Base-by-base conservation (phyloP, 2,113 vertebrate genomes). In the Pteropus alecto region DNA sequence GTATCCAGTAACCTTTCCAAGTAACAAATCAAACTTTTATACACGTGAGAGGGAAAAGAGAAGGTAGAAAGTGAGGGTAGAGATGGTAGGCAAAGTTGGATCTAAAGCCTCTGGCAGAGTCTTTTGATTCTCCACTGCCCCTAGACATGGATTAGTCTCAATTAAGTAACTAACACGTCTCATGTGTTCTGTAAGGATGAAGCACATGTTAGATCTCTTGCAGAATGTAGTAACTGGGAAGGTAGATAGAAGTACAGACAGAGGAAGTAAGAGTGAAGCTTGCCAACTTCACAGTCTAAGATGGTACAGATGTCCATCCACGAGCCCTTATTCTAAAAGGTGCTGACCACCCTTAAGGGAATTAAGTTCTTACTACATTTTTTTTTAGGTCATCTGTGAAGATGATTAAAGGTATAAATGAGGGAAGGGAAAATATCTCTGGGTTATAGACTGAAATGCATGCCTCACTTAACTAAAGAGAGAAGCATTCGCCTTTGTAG, bases 381-480 rank as follows among this genome's bases (percentile, higher is more conserved):
- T 71, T 90, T n/a, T 92, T 74, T 68, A 78, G 79, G 28, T 77
- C 46, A 87, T 86, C 77, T 95, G 48, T 48, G 63, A 93, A 92
- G 30, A n/a, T 63, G 18, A 87, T n/a, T 79, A 43, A 74, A 83
- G 83, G 56, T 56, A n/a, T 51, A 51, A 83, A 96, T 79, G 3
- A 7, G 6, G 70, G 12, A 54, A 87, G 16, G 41, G 26, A 78
- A 87, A 71, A 79, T 68, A 89, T 10, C n/a, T 26, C 65, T 84
- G 38, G 2, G 18, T n/a, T 88, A 26, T n/a, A 56, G 51, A 61
- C 56, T 81, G 38, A 90, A 82, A 48, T 41, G 8, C 22, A 43
- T 63, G 3, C 24, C 46, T 93, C 43, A 85, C n/a, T 83, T 89
- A 92, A 33, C 33, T 86, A 51, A 86, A 48, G 26, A 87, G 22